These are phyloP conservation scores for Clostera curtula DNA, from an alignment of 2,888 invertebrate species.

Conservation along the genomic window DNA sequence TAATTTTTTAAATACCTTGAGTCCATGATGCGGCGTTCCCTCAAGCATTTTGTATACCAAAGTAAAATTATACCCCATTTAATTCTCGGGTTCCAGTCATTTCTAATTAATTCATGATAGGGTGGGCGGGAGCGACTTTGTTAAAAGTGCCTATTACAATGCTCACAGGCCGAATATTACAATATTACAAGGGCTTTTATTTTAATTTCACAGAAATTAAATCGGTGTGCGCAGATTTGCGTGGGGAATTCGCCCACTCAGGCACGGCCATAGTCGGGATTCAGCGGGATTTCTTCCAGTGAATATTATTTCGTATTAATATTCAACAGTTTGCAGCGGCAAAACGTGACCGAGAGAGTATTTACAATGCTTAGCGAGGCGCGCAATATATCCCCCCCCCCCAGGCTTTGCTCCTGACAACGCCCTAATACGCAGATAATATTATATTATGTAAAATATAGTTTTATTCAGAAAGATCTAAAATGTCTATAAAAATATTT, in stretches of 20 bases:
- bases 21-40: too few species aligned
- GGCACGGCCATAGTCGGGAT: conserved; percentile 30
- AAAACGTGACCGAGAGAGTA: conserved; percentile 64
- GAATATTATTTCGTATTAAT: conserved; percentile 63
- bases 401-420: conserved; percentile 27
- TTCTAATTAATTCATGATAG: background rate
- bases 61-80: too few species aligned
- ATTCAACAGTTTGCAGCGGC: conserved; percentile 65
- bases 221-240: conserved; percentile 8
- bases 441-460: too few species aligned
- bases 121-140: background rate
- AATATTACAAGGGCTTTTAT: background rate
- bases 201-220: conserved; percentile 2
- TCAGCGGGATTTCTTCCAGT: conserved; percentile 40
- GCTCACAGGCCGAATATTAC: background rate
- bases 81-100: background rate
- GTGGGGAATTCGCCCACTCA: conserved; percentile 31
- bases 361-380: conserved; percentile 66
- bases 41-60: too few species aligned
- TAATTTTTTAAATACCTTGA: too few species aligned
- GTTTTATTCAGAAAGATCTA: too few species aligned
- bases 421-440: conserved; percentile 19
- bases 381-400: conserved; percentile 41
- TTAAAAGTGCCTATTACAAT: background rate
- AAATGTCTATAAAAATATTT: too few species aligned